Evolutionary conservation across 2,113 vertebrate species (phyloP), one percentile per base, ranked within the genome.

Genomic region (Sylvia atricapilla): DNA sequence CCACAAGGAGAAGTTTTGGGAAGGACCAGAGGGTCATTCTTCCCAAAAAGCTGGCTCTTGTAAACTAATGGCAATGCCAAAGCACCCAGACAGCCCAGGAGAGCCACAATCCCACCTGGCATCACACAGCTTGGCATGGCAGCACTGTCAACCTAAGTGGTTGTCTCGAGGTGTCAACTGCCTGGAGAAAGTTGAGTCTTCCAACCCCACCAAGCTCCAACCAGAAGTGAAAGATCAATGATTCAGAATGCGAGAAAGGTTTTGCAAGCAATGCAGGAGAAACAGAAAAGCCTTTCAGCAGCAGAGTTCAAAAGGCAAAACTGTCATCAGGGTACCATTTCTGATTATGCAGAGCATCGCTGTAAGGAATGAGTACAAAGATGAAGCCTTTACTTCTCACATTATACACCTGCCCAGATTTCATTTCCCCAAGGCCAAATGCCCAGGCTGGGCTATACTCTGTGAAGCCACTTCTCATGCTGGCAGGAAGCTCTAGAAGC

Each of bases 381-480:
- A 84, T n/a, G 53, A 28, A 81, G 56, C 20, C 43, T 58, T 90
- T 15, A 21, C 13, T 44, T 87, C 62, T 56, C 31, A 27, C 19
- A 23, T 25, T 37, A 3, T 2, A 7, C 10, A 43, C 7, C 15
- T 15, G 58, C 66, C 69, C 43, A 35, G 33, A 43, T 28, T 69
- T 30, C 53, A 43, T 10, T 67, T 83, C 55, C 63, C 67, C 67
- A 58, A 67, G 76, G 73, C 64, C 68, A 78, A 68, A 47, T 11
- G n/a, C 6, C 50, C 0, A 0, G 52, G 70, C 11, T 41, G 31
- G 35, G 15, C 18, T 25, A 23, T 0, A 0, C 8, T 68, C 69
- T 41, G 17, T 72, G 50, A 91, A 69, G 28, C 14, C 49, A 47
- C 4, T 11, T 52, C 41, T 92, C 60, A 12, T 0, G 3, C 3